Evolutionary conservation across 2,797 vertebrate species (phyloP), one percentile per base, ranked within the genome.

Genomic region (Paratrypauchen microcephalus): DNA sequence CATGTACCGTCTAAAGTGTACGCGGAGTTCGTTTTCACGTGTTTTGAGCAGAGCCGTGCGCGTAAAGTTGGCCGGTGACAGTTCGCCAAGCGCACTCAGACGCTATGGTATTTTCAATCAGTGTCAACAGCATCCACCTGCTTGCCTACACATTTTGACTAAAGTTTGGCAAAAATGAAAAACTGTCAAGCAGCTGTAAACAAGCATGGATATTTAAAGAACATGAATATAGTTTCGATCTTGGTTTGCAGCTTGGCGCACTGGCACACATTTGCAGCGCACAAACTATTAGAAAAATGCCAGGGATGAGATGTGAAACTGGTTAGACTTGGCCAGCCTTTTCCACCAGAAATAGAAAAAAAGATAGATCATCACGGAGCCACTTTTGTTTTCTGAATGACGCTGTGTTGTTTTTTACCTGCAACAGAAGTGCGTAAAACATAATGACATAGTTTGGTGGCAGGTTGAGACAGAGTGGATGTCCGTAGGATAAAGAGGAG

Each of bases 41-140:
- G 21, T n/a, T 60, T 63, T 68, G 70, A 19, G 70, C 57, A 67
- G 62, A 28, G 21, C 32, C 52, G n/a, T 28, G 73, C 67, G 65
- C 55, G 66, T 9, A 4, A 61, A 41, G 72, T 66, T n/a, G 41
- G 21, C 57, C 23, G 3, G 64, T 32, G 50, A 41, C 59, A 58
- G 30, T 9, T 32, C 2, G 2, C 50, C 3, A 7, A 54, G 47
- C 3, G 11, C 50, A 36, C 21, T 24, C n/a, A 54, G 39, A 2
- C 4, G 41, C 61, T 4, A 16, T 45, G 41, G 21, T 47, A 28
- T 48, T 64, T 64, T 48, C 26, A 64, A 64, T 64, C 61, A 48
- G 23, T 18, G 61, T 47, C 32, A 30, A 65, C 30, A 19, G 19
- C 24, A 50, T 50, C 45, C 63, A 65, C 63, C 63, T 65, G 63